Base-by-base conservation (phyloP, 2,888 invertebrate species). In the Pedicia rivosa region DNA sequence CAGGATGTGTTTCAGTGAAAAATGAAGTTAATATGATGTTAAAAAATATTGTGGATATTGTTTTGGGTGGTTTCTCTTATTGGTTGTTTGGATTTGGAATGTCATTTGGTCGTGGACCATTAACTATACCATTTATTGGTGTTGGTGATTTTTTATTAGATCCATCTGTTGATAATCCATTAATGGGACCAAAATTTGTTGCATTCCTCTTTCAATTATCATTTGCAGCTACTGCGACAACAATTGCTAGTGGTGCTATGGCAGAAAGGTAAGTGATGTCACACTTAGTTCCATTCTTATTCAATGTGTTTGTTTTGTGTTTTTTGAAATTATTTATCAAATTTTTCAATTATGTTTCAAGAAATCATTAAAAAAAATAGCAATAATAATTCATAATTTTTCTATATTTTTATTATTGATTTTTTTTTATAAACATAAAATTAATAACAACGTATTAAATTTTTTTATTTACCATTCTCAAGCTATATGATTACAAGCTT, bases 11-110 rank as follows among this genome's bases (percentile, higher is more conserved):
- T 0, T 87, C 87, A 0, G 70, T 86, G 36, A 88, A 91, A 62
- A 92, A 92, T 54, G 91, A 92, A 65, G 88, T 90, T 0, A 92
- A 92, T 56, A 91, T 95, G 40, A 92, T 94, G 92, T 88, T 94
- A 81, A 94, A 94, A 59, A 92, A 92, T 52, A 76, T 90, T 0
- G 83, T 87, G 1, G 92, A 94, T 50, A 88, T 94, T 35, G 83
- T 88, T 1, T 68, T 94, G 14, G 92, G 92, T 3, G 92, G 78
- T 5, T 60, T 60, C 27, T 88, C 90, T 0, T 94, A 92, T 60
- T 95, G 94, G 94, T 70, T 86, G 24, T 88, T 92, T 54, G 94
- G 94, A 1, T 94, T 83, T 57, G 91, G 87, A 2, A 68, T 92
- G 60, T 87, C 88, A 4, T 92, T 87, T 52, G 92, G 90, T 1